phyloP scores from a whole-genome alignment of 2,797 vertebrate genomes.

The Labeo calbasu region DNA sequence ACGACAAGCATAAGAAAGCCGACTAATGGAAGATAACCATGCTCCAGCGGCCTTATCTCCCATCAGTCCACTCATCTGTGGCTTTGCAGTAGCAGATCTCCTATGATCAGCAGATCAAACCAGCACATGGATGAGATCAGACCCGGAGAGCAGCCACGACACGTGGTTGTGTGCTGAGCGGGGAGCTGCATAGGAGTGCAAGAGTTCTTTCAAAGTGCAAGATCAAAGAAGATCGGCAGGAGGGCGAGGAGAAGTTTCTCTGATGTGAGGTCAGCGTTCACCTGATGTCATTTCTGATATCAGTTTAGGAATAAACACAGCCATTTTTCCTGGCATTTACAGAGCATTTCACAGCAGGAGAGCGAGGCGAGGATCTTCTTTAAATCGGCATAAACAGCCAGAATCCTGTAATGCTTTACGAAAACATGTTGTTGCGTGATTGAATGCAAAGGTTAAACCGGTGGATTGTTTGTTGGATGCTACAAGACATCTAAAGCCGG shows the following conservation, averaged over 20 bases:
- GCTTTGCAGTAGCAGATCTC: constrained; percentile 23
- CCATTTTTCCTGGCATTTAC: constrained; percentile 17
- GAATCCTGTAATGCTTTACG: constrained; percentile 6
- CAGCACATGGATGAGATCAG: constrained; percentile 32
- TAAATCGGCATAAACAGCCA: background rate
- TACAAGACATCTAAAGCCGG: constrained; percentile 5
- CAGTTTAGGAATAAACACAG: constrained; percentile 1
- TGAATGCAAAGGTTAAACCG: background rate
- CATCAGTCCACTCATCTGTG: constrained; percentile 32
- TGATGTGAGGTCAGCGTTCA: constrained; percentile 16
- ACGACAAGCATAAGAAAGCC: constrained; percentile 18
- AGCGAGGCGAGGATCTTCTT: background rate
- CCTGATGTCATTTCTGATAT: constrained; percentile 2
- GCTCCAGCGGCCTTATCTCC: constrained; percentile 17
- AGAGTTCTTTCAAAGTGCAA: constrained; percentile 18
- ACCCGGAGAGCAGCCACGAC: background rate
- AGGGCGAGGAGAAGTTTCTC: background rate
- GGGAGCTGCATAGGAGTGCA: background rate
- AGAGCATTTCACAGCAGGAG: constrained; percentile 6
- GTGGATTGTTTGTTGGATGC: constrained; percentile 14
- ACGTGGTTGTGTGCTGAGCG: background rate
- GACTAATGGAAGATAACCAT: constrained; percentile 23
- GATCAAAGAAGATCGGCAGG: constrained; percentile 29
- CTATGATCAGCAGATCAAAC: constrained; percentile 51
- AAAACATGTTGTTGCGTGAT: background rate